Evolutionary conservation across 2,888 invertebrate species (phyloP), one percentile per base, ranked within the genome.

Genomic region (Malthinus flaveolus): DNA sequence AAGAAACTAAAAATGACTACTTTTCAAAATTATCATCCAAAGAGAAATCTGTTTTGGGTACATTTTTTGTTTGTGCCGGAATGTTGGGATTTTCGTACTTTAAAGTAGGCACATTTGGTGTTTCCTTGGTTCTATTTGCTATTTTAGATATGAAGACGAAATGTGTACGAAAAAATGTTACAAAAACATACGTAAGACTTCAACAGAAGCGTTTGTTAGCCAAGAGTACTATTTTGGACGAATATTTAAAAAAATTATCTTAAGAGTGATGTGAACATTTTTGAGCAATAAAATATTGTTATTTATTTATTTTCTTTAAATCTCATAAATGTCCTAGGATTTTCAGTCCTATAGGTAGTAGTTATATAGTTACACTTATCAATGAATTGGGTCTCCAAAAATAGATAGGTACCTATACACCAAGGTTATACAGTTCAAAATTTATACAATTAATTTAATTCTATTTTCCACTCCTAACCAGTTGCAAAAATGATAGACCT

Each of bases 171-270:
- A 49, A n/a, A 1, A 15, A 7, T 7, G 9, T 32, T 10, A 10
- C 11, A 0, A 31, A 15, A 13, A 32, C 33, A 3, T 10, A 31
- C 3, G 10, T 8, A 8, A 23, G 56, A 9, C 37, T 45, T 9
- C 23, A 13, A 10, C 56, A 56, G 12, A 56, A 15, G n/a, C 49
- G 56, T 32, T 36, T 56, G 1, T 49, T 56, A 32, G 32, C 32
- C 2, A 31, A 32, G 9, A 32, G 12, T 10, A 46, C 46, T 32
- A 31, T 46, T 46, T 46, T 46, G n/a, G 46, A 46, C 31, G 11
- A 10, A 7, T 10, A 9, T 35, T 35, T 35, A 3, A 23, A 23
- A 42, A 15, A 23, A 15, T 9, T 15, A 42, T 42, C 23, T 15
- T 12, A 42, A 23, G 23, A 10, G 9, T 7, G 7, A n/a, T 23